Conservation (phyloP, 2,888 invertebrate genomes). For the Creontiades dilutus region DNA sequence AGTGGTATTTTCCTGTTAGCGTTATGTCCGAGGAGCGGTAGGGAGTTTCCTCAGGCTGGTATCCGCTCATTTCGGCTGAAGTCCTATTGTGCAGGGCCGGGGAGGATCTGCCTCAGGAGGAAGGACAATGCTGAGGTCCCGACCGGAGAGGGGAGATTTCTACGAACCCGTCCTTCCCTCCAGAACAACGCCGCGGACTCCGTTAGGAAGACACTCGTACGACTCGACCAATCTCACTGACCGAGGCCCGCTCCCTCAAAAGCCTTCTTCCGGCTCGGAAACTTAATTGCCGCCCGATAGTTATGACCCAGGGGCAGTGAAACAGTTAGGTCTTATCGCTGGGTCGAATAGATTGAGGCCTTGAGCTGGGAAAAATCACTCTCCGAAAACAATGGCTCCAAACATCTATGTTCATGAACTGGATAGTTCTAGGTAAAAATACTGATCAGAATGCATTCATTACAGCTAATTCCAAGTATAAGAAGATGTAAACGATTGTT, state of each 20-base stretch:
- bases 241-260: conserved; percentile 13
- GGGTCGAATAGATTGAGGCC: neutral
- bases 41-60: neutral
- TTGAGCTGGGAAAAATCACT: neutral
- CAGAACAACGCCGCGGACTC: conserved; percentile 25
- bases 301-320: conserved; percentile 12
- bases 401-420: too few relatives aligned
- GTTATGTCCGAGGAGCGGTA: neutral
- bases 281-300: conserved; percentile 27
- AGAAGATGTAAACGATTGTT: too few relatives aligned
- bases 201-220: conserved; percentile 15
- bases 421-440: too few relatives aligned
- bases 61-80: conserved; percentile 27
- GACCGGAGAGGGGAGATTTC: neutral
- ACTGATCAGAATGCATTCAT: too few relatives aligned
- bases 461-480: too few relatives aligned
- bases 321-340: neutral
- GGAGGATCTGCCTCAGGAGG: neutral
- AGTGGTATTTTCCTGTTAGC: conserved; percentile 3
- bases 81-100: conserved; percentile 16
- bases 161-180: neutral
- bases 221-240: neutral
- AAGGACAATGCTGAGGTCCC: conserved; percentile 1
- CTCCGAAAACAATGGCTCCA: neutral
- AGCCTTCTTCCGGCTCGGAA: conserved; percentile 10